Percentiles rank a stretch among this genome's conserved stretches.
Evolutionary conservation across 2,888 invertebrate species (phyloP).

Genomic region (Hetaerina titia): DNA sequence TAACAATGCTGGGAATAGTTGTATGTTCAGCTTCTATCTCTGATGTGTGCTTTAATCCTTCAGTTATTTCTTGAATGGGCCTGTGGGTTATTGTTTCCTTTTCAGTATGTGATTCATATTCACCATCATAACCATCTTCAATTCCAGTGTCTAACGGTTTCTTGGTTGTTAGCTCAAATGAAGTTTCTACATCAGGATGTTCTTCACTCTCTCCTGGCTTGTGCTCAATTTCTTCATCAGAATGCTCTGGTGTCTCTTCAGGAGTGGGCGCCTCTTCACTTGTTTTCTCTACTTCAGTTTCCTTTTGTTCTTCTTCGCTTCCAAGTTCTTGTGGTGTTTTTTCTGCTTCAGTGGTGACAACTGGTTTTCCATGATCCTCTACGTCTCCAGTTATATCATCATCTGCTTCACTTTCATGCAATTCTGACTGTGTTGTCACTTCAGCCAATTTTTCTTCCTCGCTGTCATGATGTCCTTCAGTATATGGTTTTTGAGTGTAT

Average conservation of each 20-base stretch:
- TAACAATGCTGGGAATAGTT: not conserved
- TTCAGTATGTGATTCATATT: not conserved
- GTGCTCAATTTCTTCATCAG: slow-evolving; percentile 30
- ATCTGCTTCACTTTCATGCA: not conserved
- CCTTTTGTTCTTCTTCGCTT: not conserved
- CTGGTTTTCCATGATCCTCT: not conserved
- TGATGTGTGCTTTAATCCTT: slow-evolving; percentile 3
- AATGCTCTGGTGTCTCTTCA: not conserved
- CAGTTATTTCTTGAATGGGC: not conserved
- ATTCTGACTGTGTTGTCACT: not conserved
- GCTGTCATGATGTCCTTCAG: no score
- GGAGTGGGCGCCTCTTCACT: not conserved
- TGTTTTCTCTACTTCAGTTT: not conserved
- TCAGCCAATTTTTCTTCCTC: not conserved
- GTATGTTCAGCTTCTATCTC: not conserved
- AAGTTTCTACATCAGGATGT: not conserved
- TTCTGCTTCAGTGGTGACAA: not conserved
- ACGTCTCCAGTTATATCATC: not conserved
- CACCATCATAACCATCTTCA: not conserved
- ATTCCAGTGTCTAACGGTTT: not conserved
- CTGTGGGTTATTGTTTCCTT: slow-evolving; percentile 3
- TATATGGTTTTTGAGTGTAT: not conserved
- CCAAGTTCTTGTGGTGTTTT: not conserved
- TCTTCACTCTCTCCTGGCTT: slow-evolving; percentile 9
- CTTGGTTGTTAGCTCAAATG: not conserved